These are phyloP conservation scores for Zaprionus camerounensis DNA, from an alignment of 1,140 invertebrate species.

Conservation along the genomic window DNA sequence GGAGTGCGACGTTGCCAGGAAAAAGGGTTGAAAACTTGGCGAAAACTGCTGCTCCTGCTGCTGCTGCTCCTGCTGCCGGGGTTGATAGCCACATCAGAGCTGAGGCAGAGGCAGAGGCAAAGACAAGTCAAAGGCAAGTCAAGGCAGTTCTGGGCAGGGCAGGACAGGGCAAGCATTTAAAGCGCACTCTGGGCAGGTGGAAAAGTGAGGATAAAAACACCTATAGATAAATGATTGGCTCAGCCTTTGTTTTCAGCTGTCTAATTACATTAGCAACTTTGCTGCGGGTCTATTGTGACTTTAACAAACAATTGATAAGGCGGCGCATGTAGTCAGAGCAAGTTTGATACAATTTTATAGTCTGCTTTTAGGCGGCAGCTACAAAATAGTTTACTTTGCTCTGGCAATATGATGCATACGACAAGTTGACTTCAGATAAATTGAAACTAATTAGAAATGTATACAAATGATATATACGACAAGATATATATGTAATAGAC, in stretches of 20 bases:
- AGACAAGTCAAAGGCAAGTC: neutral
- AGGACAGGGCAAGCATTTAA: neutral
- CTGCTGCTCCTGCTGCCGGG: neutral
- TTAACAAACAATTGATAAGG: neutral
- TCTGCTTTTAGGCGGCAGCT: conserved; percentile 7
- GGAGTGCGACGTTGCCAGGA: neutral
- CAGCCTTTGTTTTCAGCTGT: conserved; percentile 3
- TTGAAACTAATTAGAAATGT: neutral
- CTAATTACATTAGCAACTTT: conserved; percentile 11
- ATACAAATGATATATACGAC: neutral
- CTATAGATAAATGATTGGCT: conserved; percentile 8
- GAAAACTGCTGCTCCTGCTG: neutral
- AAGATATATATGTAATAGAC: neutral
- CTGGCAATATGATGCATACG: neutral
- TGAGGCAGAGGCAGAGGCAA: neutral
- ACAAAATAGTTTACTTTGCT: neutral
- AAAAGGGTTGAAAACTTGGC: neutral
- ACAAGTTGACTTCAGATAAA: neutral
- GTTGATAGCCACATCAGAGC: neutral
- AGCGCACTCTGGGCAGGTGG: neutral
- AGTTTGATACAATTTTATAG: neutral
- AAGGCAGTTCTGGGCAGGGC: neutral
- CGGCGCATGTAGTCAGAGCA: neutral
- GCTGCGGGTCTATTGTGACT: neutral
- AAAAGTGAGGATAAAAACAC: neutral